Evolutionary conservation across 2,888 invertebrate species (phyloP).

Genomic region (Drosophila dives): DNA sequence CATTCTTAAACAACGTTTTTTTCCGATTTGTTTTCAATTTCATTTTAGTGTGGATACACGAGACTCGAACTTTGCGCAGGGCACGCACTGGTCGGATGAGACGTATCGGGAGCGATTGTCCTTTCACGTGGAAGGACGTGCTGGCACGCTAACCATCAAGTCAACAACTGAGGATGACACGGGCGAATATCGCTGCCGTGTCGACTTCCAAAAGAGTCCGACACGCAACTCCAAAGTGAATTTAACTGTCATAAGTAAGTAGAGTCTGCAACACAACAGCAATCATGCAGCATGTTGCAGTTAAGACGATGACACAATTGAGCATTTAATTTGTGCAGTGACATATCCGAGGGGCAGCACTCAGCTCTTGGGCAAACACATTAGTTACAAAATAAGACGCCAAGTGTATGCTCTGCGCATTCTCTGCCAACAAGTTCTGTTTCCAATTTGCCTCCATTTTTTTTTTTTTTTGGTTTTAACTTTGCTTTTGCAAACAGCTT

Average conservation of each 20-base stretch:
- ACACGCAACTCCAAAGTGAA: constrained; percentile 95
- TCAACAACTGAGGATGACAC: constrained; percentile 91
- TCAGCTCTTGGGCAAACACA: constrained; percentile 73
- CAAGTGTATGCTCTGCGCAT: constrained; percentile 57
- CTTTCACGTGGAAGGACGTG: constrained; percentile 90
- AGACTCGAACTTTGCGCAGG: constrained; percentile 85
- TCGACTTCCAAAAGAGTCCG: constrained; percentile 95
- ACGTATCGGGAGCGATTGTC: constrained; percentile 89
- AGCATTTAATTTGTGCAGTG: constrained; percentile 72
- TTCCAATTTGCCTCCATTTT: constrained; percentile 18
- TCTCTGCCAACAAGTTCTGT: constrained; percentile 19
- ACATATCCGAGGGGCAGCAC: constrained; percentile 45
- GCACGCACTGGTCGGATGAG: constrained; percentile 87
- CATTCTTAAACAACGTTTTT: constrained; percentile 8
- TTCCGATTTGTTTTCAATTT: constrained; percentile 22
- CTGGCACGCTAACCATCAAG: constrained; percentile 91
- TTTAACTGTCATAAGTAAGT: constrained; percentile 94
- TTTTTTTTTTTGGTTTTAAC: constrained; percentile 1
- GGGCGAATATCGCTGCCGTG: constrained; percentile 94
- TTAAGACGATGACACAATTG: constrained; percentile 65
- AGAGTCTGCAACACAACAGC: constrained; percentile 46
- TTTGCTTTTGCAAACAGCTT: constrained; percentile 63
- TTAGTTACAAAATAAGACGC: constrained; percentile 73
- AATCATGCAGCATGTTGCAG: constrained; percentile 15
- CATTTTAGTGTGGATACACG: constrained; percentile 86